A percentile compares a stretch with the other conserved stretches of the same genome.
Evolutionary conservation across 2,113 vertebrate species (phyloP).

Genomic region (Alligator sinensis): DNA sequence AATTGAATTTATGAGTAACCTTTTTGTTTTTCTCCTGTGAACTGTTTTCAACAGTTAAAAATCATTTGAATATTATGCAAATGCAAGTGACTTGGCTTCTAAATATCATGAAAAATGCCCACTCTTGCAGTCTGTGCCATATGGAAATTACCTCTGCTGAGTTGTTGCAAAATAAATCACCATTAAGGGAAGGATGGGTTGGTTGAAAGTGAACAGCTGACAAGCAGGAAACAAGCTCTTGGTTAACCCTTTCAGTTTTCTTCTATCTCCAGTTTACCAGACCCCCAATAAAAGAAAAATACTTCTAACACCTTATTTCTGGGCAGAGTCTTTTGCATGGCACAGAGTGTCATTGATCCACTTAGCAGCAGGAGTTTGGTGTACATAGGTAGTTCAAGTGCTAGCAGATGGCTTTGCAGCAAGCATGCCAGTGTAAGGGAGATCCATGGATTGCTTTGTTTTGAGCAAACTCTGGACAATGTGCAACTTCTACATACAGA

Average conservation of each 20-base stretch:
- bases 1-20: not conserved
- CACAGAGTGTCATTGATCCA: not conserved
- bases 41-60: slow-evolving; percentile 46
- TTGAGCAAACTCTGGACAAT: not conserved
- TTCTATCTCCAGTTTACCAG: fast-evolving
- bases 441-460: not conserved
- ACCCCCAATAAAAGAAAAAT: fast-evolving
- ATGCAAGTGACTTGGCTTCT: slow-evolving; percentile 48
- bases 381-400: not conserved
- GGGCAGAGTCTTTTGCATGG: fast-evolving
- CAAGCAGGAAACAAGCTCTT: fast-evolving
- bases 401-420: not conserved
- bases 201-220: slow-evolving; percentile 21
- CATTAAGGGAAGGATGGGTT: slow-evolving; percentile 32
- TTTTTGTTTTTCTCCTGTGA: slow-evolving; percentile 36
- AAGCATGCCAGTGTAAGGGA: not conserved
- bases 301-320: not conserved
- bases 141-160: slow-evolving; percentile 58
- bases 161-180: slow-evolving; percentile 42
- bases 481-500: not conserved
- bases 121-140: slow-evolving; percentile 41
- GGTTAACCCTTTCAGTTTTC: not conserved
- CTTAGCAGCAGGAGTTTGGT: fast-evolving
- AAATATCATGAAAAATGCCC: slow-evolving; percentile 59
- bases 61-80: slow-evolving; percentile 61